Base-by-base conservation (phyloP, 2,888 invertebrate genomes). In the Eupeodes luniger region DNA sequence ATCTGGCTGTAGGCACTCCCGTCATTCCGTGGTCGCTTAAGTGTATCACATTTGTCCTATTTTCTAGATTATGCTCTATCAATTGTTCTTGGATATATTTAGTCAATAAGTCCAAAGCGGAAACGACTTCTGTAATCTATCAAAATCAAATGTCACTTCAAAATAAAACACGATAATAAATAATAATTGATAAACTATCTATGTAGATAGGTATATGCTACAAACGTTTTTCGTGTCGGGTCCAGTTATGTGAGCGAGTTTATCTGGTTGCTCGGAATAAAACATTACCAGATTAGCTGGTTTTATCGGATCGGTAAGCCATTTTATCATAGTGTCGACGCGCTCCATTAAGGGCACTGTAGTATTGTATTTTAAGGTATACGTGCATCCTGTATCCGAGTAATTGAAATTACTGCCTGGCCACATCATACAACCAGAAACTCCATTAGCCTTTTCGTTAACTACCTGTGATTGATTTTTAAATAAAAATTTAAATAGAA, bases 11-110 rank as follows among this genome's bases (percentile, higher is more conserved):
- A 1, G 92, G 94, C 0, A 96, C 95, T 40, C 94, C 92, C 2
- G 94, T 92, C 95, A 96, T 96, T 16, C 97, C 97, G 92, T 97
- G 97, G 92, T 97, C 96, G 92, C 96, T 96, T 61, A 96, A 92
- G 85, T 96, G 94, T 79, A 97, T 94, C 1, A 97, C 94, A 91
- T 96, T 96, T 0, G 95, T 94, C 89, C 94, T 94, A 44, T 94
- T 93, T 6, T 92, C 91, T 69, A 96, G 92, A 34, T 94, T 93
- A 81, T 94, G 91, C 19, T 93, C 90, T 77, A 94, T 91, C n/a
- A 96, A 91, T 91, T 94, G 92, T 51, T 94, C 91, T 94, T 94
- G 91, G 93, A 95, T 93, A 91, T 96, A 96, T 72, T 94, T 94
- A 0, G 95, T 95, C 6, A 95, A 92, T 86, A 94, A 93, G 89